phyloP scores from a whole-genome alignment of 1,140 invertebrate species.

The Caenorhabditis briggsae region DNA sequence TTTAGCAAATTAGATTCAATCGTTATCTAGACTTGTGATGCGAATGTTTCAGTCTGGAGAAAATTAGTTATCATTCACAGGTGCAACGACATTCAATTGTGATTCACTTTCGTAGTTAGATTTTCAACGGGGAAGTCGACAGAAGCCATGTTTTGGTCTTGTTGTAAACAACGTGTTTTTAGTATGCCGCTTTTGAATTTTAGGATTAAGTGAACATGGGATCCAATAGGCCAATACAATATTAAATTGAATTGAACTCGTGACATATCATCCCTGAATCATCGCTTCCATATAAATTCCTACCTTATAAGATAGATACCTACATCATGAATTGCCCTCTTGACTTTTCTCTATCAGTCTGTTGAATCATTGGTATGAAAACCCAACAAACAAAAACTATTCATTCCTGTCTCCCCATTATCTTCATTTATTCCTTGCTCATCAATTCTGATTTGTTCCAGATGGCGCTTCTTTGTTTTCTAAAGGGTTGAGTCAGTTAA shows the following conservation, averaged over 20 bases:
- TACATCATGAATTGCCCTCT: neutral
- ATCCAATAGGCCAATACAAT: too few relatives aligned
- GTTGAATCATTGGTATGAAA: neutral
- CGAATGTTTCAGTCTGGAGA: too few relatives aligned
- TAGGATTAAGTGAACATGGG: too few relatives aligned
- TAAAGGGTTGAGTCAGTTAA: slow-evolving; percentile 8
- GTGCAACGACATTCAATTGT: too few relatives aligned
- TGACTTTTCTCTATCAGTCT: neutral
- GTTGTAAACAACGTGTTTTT: too few relatives aligned
- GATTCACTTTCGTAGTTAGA: too few relatives aligned
- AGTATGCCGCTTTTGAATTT: too few relatives aligned
- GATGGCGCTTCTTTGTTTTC: neutral
- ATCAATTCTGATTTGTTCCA: neutral
- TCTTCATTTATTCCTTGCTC: neutral
- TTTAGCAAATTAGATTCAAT: neutral
- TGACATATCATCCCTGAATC: neutral
- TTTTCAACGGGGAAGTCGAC: too few relatives aligned
- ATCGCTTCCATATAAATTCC: neutral
- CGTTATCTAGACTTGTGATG: too few relatives aligned
- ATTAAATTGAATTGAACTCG: neutral
- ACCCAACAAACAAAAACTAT: neutral
- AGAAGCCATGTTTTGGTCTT: too few relatives aligned
- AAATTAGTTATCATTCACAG: too few relatives aligned
- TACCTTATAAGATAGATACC: neutral
- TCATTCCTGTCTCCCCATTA: too few relatives aligned